A percentile compares a stretch with the other conserved stretches of the same genome.
Conservation (phyloP, 2,113 vertebrate species). For the Megaceryle maxima region DNA sequence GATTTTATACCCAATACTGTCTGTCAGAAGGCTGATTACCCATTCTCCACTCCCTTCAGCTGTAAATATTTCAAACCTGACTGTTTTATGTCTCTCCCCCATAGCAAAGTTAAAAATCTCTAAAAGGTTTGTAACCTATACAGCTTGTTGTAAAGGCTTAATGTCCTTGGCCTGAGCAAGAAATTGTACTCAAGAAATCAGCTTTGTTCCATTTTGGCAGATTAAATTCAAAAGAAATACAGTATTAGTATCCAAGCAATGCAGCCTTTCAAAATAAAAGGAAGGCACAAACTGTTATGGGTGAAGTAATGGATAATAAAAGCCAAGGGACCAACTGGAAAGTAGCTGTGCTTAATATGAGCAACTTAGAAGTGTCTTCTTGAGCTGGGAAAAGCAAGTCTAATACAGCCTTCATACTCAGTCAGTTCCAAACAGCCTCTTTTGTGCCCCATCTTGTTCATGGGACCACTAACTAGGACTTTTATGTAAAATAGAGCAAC, state of each 20-base stretch:
- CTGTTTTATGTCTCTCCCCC: conserved; percentile 16
- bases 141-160: conserved; percentile 1
- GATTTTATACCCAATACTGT: conserved; percentile 12
- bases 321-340: neutral
- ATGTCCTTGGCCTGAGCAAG: conserved; percentile 14
- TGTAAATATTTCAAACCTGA: conserved; percentile 62
- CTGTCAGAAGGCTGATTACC: conserved; percentile 38
- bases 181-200: conserved; percentile 24
- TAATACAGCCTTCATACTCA: neutral
- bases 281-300: neutral
- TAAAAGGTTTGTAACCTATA: conserved; percentile 35
- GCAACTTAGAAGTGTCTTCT: neutral
- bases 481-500: neutral
- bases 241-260: neutral
- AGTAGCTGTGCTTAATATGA: neutral
- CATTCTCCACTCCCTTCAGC: conserved; percentile 41
- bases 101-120: conserved; percentile 55
- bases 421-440: neutral
- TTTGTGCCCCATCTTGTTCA: neutral
- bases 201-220: conserved; percentile 7
- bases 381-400: neutral
- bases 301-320: conserved; percentile 4
- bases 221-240: conserved; percentile 54
- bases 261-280: conserved; percentile 33
- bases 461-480: neutral